phyloP scores from a whole-genome alignment of 1,140 invertebrate species.

The Drosophila subobscura region DNA sequence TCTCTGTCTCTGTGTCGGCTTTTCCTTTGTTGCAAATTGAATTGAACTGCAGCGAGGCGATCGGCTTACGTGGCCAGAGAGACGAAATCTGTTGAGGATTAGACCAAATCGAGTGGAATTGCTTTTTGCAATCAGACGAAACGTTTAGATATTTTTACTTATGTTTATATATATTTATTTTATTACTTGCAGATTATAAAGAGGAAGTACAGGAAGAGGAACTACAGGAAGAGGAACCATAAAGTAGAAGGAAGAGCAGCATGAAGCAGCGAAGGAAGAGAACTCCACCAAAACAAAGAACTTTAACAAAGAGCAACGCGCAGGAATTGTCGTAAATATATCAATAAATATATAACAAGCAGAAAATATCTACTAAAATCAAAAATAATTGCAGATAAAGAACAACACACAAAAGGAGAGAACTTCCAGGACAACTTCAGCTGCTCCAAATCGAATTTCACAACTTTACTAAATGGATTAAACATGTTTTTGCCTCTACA shows the following conservation, averaged over 20 bases:
- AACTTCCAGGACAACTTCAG: background rate
- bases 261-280: no score
- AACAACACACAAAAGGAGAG: background rate
- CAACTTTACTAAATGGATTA: slow-evolving; percentile 41
- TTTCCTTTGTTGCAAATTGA: slow-evolving; percentile 76
- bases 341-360: no score
- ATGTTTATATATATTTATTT: background rate
- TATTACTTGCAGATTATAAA: background rate
- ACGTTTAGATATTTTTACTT: background rate
- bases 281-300: background rate
- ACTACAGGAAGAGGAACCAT: no score
- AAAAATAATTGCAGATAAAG: slow-evolving; percentile 20
- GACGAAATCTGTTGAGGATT: slow-evolving; percentile 55
- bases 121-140: background rate
- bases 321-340: slow-evolving; percentile 6
- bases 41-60: slow-evolving; percentile 44
- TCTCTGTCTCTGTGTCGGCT: no score
- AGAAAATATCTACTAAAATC: background rate
- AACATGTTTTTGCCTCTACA: background rate
- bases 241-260: no score
- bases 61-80: slow-evolving; percentile 63
- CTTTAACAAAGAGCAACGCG: background rate
- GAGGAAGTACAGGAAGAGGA: no score
- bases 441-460: slow-evolving; percentile 24
- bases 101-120: slow-evolving; percentile 54